Evolutionary conservation across 2,888 invertebrate genomes (phyloP).

Genomic region (Mesodorylaimus sp.): DNA sequence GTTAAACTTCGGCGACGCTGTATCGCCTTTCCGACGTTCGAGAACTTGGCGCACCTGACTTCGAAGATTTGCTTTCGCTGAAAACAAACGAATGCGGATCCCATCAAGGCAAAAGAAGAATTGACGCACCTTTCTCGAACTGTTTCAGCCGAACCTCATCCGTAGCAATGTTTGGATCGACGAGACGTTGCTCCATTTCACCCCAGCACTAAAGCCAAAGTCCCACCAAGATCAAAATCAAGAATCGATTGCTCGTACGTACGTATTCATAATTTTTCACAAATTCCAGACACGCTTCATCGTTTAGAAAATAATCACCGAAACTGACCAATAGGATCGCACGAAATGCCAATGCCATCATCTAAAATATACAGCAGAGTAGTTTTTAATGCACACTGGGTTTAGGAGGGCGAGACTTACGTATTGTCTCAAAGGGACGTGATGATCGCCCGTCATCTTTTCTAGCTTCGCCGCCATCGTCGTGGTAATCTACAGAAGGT

Average conservation of each 20-base stretch:
- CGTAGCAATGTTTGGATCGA: neutral
- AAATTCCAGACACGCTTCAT: neutral
- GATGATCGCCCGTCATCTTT: neutral
- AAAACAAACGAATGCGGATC: no score
- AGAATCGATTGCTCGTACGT: no score
- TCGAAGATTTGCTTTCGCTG: no score
- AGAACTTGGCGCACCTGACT: no score
- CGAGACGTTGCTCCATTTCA: neutral
- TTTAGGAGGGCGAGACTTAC: no score
- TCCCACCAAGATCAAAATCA: no score
- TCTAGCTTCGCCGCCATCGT: neutral
- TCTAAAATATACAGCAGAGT: no score
- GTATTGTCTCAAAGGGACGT: neutral
- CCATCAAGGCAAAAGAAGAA: neutral
- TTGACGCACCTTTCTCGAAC: neutral
- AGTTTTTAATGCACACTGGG: no score
- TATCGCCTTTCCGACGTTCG: neutral
- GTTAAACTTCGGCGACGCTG: constrained; percentile 1
- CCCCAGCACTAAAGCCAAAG: neutral
- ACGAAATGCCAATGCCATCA: neutral
- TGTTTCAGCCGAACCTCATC: neutral
- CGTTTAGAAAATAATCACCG: neutral
- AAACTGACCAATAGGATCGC: neutral
- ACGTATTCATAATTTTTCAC: neutral
- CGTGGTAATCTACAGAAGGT: neutral